Base-by-base conservation (phyloP, 2,888 invertebrate species). In the Dryocosmus kuriphilus region DNA sequence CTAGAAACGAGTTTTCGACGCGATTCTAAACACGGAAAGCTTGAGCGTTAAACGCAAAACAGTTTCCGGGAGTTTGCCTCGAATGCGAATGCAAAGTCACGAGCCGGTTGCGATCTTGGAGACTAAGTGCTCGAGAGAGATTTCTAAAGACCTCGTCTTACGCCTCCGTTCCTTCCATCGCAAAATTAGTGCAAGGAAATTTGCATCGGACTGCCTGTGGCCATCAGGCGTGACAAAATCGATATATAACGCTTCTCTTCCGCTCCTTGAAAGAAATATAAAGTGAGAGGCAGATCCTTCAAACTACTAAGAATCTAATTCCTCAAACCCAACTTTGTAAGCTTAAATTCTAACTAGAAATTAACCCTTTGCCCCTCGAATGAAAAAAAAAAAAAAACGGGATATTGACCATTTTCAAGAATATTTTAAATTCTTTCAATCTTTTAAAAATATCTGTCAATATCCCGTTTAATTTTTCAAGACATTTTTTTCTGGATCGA, bases 11-110 rank as follows among this genome's bases (percentile, higher is more conserved):
- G 27, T 8, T n/a, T n/a, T 30, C 9, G 19, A 67, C 19, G 67
- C 30, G 51, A 51, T n/a, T 71, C 51, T 51, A 32, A 67, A 51
- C 19, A 46, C n/a, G 5, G 46, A 46, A 71, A 71, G 46, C 67
- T 38, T 41, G 27, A 67, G 71, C 51, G 32, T n/a, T 71, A 27
- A 46, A 67, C 51, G 71, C 51, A 51, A 71, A 51, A 71, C 30
- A 30, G 71, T 71, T 71, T 71, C 71, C 51, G 71, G 32, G 30
- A 51, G 51, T 71, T 71, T 71, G 51, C 51, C 71, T 75, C 27
- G 30, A 32, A 38, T 55, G 46, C 62, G 74, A 60, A 71, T 77
- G 80, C 78, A 77, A 77, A 77, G 77, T 78, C 79, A 77, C 76
- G 65, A 46, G 71, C 11, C 51, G 6, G 63, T 8, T 38, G 38